These are phyloP conservation scores for Odontamblyopus rebecca DNA, from an alignment of 2,797 vertebrate genomes.

Conservation along the genomic window DNA sequence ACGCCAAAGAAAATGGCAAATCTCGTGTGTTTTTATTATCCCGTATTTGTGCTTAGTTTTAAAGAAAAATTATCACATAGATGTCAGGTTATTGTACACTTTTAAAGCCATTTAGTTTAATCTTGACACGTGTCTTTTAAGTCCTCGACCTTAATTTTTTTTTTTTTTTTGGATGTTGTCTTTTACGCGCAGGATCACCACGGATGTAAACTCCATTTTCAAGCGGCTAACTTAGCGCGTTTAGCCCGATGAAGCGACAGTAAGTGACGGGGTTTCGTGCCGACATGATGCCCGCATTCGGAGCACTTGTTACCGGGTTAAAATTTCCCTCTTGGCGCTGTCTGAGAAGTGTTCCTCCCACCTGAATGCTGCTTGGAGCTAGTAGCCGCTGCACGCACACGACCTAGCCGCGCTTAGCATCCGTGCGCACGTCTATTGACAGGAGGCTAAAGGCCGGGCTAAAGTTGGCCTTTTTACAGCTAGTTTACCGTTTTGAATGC, in stretches of 20 bases:
- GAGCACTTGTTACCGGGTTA: constrained; percentile 31
- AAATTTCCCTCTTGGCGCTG: constrained; percentile 19
- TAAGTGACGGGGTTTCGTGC: neutral
- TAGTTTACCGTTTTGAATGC: neutral
- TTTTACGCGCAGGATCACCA: constrained; percentile 18
- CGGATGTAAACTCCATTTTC: neutral
- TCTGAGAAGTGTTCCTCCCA: constrained; percentile 36
- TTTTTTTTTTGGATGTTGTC: constrained; percentile 24
- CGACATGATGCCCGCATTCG: neutral
- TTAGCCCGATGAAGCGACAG: neutral
- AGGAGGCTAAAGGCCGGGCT: constrained; percentile 46
- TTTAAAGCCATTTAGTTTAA: neutral
- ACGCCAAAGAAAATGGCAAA: neutral
- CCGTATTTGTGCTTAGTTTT: neutral
- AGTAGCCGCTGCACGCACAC: constrained; percentile 35
- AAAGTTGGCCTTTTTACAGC: constrained; percentile 36
- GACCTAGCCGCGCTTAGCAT: constrained; percentile 46
- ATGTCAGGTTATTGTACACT: neutral
- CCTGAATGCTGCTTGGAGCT: constrained; percentile 29
- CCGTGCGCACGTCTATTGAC: constrained; percentile 17
- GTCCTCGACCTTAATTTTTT: constrained; percentile 54
- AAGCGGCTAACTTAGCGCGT: neutral
- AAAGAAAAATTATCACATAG: neutral
- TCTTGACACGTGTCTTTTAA: constrained; percentile 60
- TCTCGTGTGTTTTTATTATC: neutral